Evolutionary conservation across 2,113 vertebrate genomes (phyloP).

Genomic region (Clarias magur): DNA sequence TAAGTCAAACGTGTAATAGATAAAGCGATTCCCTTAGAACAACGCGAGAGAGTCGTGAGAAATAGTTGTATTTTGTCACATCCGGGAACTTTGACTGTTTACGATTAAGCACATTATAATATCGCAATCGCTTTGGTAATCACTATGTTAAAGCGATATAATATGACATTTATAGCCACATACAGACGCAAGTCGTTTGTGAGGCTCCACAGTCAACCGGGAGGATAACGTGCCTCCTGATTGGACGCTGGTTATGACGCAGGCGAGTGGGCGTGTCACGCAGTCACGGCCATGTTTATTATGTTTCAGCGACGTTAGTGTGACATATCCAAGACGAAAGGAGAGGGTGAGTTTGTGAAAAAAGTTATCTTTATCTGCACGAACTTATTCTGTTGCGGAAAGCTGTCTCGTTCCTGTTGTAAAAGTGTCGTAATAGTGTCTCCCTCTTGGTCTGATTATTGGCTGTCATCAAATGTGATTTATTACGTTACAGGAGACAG

Average conservation of each 20-base stretch:
- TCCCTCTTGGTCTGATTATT: too few species aligned
- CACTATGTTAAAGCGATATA: neutral
- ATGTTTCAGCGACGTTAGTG: neutral
- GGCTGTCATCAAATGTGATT: neutral
- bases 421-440: too few species aligned
- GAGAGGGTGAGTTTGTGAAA: neutral
- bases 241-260: slow-evolving; percentile 37
- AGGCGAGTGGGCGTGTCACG: slow-evolving; percentile 29
- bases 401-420: neutral
- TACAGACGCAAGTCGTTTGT: neutral
- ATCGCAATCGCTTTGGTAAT: too few species aligned
- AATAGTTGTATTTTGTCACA: neutral
- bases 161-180: neutral
- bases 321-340: neutral
- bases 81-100: neutral
- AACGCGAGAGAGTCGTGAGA: neutral
- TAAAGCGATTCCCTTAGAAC: neutral
- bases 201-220: neutral
- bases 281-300: slow-evolving; percentile 23
- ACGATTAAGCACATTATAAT: neutral
- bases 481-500: neutral
- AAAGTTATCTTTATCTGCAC: neutral
- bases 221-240: neutral
- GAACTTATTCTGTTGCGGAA: neutral
- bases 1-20: too few species aligned